Conservation (phyloP, 1,140 invertebrate genomes). For the Penaeus japonicus region DNA sequence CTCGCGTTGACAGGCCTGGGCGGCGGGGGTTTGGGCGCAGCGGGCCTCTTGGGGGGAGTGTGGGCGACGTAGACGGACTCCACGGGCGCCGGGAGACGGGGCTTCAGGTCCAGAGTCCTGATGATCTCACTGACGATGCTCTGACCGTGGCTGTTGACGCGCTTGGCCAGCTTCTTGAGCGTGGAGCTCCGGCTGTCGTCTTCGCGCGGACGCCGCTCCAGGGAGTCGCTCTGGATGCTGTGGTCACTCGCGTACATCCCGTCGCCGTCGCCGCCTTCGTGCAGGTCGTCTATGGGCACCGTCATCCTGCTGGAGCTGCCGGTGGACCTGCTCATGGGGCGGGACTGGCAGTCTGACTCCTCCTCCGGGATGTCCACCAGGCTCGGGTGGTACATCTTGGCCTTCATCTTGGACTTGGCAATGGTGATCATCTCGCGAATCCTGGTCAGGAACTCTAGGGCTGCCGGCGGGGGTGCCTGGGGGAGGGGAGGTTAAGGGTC, state of each 20-base stretch:
- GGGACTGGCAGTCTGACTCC: constrained; percentile 62
- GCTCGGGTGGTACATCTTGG: constrained; percentile 80
- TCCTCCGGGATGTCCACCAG: constrained; percentile 84
- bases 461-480: constrained; percentile 83
- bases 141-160: constrained; percentile 65
- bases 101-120: constrained; percentile 58
- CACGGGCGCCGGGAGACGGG: constrained; percentile 53
- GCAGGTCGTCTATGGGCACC: neutral
- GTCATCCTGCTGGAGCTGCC: constrained; percentile 66
- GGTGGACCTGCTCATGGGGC: neutral
- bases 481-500: constrained; percentile 59
- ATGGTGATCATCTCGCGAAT: constrained; percentile 87
- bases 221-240: constrained; percentile 42
- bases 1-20: constrained; percentile 43
- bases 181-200: constrained; percentile 76
- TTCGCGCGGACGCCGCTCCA: constrained; percentile 61
- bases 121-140: constrained; percentile 62
- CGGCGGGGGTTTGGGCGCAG: constrained; percentile 15
- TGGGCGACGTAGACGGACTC: neutral
- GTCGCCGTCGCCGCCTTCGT: neutral
- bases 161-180: constrained; percentile 77
- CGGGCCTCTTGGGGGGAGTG: neutral
- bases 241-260: neutral
- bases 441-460: constrained; percentile 84
- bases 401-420: constrained; percentile 84